These are phyloP conservation scores for Scleropages formosus DNA, from an alignment of 2,797 vertebrate species.

Conservation along the genomic window DNA sequence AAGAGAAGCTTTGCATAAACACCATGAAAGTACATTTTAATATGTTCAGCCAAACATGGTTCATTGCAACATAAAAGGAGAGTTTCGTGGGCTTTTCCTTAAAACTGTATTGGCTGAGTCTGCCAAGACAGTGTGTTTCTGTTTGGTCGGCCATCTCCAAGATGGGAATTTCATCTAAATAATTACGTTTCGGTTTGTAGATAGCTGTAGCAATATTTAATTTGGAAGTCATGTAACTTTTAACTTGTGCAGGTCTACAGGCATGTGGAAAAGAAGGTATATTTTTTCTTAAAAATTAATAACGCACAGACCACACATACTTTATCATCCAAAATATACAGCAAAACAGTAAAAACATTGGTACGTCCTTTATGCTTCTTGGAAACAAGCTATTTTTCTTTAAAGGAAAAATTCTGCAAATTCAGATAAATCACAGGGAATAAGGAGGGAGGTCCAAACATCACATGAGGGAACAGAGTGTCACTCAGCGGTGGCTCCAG, in stretches of 20 bases:
- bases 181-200: too few relatives aligned
- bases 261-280: constrained; percentile 4
- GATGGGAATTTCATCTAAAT: too few relatives aligned
- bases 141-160: neutral
- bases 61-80: neutral
- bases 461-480: neutral
- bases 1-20: neutral
- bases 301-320: neutral
- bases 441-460: neutral
- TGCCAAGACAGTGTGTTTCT: neutral
- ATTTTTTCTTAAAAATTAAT: constrained; percentile 9
- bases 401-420: constrained; percentile 16
- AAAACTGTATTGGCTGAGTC: neutral
- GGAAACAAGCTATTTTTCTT: neutral
- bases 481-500: neutral
- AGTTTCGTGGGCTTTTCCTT: neutral
- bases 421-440: neutral
- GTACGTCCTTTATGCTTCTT: constrained; percentile 5
- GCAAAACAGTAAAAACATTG: constrained; percentile 11
- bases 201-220: neutral
- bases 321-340: neutral
- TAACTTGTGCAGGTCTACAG: neutral
- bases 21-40: too few relatives aligned
- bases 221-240: neutral
- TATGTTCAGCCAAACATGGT: too few relatives aligned